Base-by-base conservation (phyloP, 2,888 invertebrate species). In the Willowsia nigromaculata region DNA sequence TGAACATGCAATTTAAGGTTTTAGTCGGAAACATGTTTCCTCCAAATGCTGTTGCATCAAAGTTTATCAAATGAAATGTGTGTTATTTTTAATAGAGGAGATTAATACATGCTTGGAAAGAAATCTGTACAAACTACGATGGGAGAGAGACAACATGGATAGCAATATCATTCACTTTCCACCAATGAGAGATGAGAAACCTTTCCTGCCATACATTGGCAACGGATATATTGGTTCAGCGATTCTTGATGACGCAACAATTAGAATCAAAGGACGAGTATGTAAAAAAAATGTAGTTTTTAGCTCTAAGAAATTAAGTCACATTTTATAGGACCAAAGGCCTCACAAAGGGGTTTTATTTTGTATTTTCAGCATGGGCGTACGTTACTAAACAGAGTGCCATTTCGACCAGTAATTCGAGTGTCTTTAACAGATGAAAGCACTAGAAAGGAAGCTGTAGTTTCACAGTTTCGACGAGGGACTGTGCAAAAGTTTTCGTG, bases 141-240 rank as follows among this genome's bases (percentile, higher is more conserved):
- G 95, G 6, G 95, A 96, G 93, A 94, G 95, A 37, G 94, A 94
- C n/a, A 95, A 96, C 90, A 96, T 96, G 93, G 96, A 96, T 93
- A 96, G 95, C 9, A 96, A 96, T 93, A 94, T 97, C 90, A 94
- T 95, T 90, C 96, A 96, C 93, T 94, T 95, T 84, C 94, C 94
- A 50, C 94, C 95, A 5, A 92, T 94, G 50, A 94, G 95, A 3
- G 94, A 94, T 18, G 95, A 95, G 92, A 95, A 95, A 62, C 9
- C 0, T 0, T 96, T 95, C 93, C 95, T 96, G 93, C 96, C 96
- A 92, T 97, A 96, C 93, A 95, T 96, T 88, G 97, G 97, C 13
- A 97, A 97, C 94, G 97, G 97, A 0, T 94, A 96, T 89, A 94
- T 97, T 90, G 97, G 96, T 0, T 93, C 96, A 53, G 95, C 96